These are phyloP conservation scores for Siderastrea radians DNA, from an alignment of 92 coral and sea anemone species.

Conservation along the genomic window DNA sequence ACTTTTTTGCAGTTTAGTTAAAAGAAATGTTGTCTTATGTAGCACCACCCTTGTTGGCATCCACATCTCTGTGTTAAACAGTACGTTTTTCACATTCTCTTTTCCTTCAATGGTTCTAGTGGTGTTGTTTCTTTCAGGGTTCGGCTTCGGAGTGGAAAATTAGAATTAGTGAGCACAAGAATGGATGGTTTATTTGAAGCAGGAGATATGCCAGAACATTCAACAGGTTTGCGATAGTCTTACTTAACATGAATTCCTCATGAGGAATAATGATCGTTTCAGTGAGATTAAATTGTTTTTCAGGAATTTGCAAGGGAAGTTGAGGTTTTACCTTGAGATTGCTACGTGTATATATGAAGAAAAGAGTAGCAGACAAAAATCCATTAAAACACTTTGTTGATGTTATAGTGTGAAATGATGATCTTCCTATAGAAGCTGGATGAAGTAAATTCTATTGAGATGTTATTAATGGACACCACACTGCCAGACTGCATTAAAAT, in stretches of 20 bases:
- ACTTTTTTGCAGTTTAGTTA: too few relatives aligned
- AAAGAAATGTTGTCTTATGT: too few relatives aligned
- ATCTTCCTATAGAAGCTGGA: background rate
- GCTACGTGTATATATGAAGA: background rate
- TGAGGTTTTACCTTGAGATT: background rate
- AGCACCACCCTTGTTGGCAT: too few relatives aligned
- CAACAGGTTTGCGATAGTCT: slow-evolving; percentile 29
- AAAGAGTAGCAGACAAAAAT: background rate
- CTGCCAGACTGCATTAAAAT: too few relatives aligned
- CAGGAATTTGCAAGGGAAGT: background rate
- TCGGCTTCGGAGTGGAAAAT: slow-evolving; percentile 81
- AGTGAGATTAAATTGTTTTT: background rate
- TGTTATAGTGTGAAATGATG: background rate
- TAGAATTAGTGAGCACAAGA: slow-evolving; percentile 69
- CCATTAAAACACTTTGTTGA: background rate
- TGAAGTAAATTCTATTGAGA: too few relatives aligned
- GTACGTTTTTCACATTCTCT: background rate
- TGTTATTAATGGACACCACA: too few relatives aligned
- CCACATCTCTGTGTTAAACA: too few relatives aligned
- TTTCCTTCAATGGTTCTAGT: background rate
- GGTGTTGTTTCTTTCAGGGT: slow-evolving; percentile 50
- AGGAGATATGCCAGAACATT: slow-evolving; percentile 82
- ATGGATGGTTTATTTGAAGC: slow-evolving; percentile 82
- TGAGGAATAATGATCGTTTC: background rate
- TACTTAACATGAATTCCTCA: too few relatives aligned